phyloP scores from a whole-genome alignment of 2,888 invertebrate genomes.

The Agriopis leucophaearia region DNA sequence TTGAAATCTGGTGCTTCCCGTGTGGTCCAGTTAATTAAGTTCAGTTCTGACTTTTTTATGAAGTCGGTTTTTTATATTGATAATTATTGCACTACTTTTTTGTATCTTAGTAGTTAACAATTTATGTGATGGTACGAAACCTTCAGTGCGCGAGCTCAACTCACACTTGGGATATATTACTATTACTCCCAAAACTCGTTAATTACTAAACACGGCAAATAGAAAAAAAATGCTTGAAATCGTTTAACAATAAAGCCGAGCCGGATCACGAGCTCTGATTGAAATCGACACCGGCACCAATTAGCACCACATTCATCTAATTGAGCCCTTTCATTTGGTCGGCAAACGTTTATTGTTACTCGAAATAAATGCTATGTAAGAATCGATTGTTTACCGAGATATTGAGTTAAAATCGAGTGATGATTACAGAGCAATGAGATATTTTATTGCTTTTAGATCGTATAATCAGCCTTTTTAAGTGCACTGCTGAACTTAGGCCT shows the following conservation, averaged over 20 bases:
- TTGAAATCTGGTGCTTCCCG: too few species aligned
- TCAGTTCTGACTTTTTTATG: too few species aligned
- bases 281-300: slow-evolving; percentile 47
- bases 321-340: slow-evolving; percentile 46
- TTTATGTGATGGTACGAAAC: too few species aligned
- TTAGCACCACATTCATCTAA: slow-evolving; percentile 46
- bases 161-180: too few species aligned
- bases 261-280: slow-evolving; percentile 32
- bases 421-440: background rate
- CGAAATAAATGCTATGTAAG: background rate
- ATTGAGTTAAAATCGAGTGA: slow-evolving; percentile 17
- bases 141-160: too few species aligned
- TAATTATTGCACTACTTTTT: too few species aligned
- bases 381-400: slow-evolving; percentile 17
- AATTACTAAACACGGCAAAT: background rate
- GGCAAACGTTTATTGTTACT: slow-evolving; percentile 20
- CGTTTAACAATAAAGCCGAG: slow-evolving; percentile 38
- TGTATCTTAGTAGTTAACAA: too few species aligned
- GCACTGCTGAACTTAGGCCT: too few species aligned
- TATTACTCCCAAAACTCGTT: background rate
- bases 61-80: too few species aligned
- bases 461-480: too few species aligned
- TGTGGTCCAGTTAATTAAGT: too few species aligned
- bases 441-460: background rate
- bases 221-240: slow-evolving; percentile 9